A percentile compares a stretch with the other conserved stretches of the same genome.
These are phyloP conservation scores for Pentamera pediparva DNA, from an alignment of 53 echinoderm and acorn worm genomes.

Conservation along the genomic window DNA sequence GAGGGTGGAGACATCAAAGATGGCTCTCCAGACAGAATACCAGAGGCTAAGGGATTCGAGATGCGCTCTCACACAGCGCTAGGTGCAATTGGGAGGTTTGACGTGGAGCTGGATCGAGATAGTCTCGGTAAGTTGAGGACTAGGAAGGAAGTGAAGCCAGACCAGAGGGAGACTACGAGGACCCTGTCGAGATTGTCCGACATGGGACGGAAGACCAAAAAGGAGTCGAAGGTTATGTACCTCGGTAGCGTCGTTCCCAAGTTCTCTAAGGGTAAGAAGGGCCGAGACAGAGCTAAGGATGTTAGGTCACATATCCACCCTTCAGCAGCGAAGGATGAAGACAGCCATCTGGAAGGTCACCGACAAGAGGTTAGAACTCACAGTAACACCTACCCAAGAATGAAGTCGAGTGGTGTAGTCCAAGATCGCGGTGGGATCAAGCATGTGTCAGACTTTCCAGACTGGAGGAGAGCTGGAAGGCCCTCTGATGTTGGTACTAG, in stretches of 20 bases:
- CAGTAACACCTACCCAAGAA: conserved; percentile 19
- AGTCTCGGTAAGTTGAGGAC: no score
- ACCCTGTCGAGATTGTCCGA: background rate
- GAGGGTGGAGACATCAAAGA: background rate
- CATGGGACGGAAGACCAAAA: background rate
- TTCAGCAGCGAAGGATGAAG: background rate
- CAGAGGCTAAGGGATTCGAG: background rate
- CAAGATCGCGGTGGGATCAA: background rate
- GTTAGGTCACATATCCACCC: background rate
- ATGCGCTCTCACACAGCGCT: conserved; percentile 7
- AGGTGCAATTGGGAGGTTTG: background rate
- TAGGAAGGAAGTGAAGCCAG: background rate
- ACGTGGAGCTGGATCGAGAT: no score
- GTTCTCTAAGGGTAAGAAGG: conserved; percentile 2
- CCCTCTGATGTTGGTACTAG: no score
- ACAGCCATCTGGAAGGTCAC: background rate
- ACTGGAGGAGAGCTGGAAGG: conserved; percentile 18
- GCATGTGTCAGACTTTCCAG: background rate
- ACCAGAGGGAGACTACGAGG: background rate
- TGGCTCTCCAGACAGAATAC: background rate
- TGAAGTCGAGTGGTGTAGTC: background rate
- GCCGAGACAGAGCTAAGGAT: conserved; percentile 1
- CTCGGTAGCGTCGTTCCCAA: conserved; percentile 34
- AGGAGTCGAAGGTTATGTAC: conserved; percentile 4
- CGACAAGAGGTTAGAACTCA: background rate